These are phyloP conservation scores for Xylota sylvarum DNA, from an alignment of 2,888 invertebrate species.

Conservation along the genomic window DNA sequence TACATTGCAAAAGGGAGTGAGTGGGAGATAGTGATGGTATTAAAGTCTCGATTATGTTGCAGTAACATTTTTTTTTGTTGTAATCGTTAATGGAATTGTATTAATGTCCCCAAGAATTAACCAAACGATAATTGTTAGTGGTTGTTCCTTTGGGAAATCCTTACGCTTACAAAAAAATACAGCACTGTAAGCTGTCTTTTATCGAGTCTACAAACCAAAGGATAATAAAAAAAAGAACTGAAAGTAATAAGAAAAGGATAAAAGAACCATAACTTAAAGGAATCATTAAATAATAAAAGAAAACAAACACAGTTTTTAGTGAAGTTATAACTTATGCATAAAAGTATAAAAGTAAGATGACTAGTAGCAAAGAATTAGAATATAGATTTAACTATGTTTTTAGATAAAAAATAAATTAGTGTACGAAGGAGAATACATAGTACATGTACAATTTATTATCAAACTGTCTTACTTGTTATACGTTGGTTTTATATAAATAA, in stretches of 20 bases:
- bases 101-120: no score
- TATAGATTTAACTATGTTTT: neutral
- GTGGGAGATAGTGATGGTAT: neutral
- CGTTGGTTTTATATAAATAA: no score
- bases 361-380: neutral
- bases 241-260: neutral
- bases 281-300: conserved; percentile 73
- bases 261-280: conserved; percentile 11
- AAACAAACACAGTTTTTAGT: conserved; percentile 26
- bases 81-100: no score
- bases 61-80: no score
- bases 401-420: no score
- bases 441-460: no score
- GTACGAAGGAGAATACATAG: no score
- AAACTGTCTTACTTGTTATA: no score
- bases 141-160: no score
- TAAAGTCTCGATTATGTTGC: conserved; percentile 30
- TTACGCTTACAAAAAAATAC: neutral
- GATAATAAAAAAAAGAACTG: neutral
- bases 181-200: no score
- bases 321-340: neutral
- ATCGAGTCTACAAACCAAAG: no score
- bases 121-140: no score
- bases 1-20: conserved; percentile 9
- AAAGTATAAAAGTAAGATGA: neutral